Percentiles rank a stretch among this genome's conserved stretches.
These are phyloP conservation scores for Ladona fulva DNA, from an alignment of 1,140 invertebrate species.

Conservation along the genomic window DNA sequence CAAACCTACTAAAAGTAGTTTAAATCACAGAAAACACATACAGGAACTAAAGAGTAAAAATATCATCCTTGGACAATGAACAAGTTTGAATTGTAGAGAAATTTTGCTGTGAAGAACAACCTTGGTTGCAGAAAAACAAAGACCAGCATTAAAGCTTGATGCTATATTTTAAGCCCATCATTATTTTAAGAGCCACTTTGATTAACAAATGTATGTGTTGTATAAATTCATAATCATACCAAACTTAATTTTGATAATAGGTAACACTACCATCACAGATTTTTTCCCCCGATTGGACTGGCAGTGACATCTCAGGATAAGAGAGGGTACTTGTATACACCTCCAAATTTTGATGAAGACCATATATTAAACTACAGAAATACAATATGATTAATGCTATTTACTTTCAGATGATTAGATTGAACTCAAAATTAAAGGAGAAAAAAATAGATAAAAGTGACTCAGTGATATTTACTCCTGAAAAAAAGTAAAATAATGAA, in stretches of 20 bases:
- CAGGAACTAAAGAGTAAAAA: slow-evolving; percentile 10
- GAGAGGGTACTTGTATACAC: no score
- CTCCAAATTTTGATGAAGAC: no score
- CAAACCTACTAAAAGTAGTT: not conserved
- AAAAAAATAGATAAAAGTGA: no score
- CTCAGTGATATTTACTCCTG: no score
- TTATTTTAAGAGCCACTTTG: not conserved
- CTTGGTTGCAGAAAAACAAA: not conserved
- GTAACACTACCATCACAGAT: not conserved
- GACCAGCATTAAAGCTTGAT: not conserved
- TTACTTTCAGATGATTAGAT: no score
- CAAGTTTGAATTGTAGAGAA: not conserved
- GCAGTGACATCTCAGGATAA: not conserved
- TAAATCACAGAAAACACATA: slow-evolving; percentile 7
- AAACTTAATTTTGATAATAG: not conserved
- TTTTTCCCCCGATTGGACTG: not conserved
- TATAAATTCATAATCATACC: not conserved
- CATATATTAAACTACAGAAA: no score
- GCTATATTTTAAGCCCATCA: not conserved
- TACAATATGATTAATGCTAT: no score
- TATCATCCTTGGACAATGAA: slow-evolving; percentile 9
- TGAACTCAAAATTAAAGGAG: no score
- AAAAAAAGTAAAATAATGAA: no score
- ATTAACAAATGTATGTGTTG: not conserved
- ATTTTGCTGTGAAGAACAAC: no score